phyloP scores from a whole-genome alignment of 1,140 invertebrate genomes.

The Vollenhovia emeryi region DNA sequence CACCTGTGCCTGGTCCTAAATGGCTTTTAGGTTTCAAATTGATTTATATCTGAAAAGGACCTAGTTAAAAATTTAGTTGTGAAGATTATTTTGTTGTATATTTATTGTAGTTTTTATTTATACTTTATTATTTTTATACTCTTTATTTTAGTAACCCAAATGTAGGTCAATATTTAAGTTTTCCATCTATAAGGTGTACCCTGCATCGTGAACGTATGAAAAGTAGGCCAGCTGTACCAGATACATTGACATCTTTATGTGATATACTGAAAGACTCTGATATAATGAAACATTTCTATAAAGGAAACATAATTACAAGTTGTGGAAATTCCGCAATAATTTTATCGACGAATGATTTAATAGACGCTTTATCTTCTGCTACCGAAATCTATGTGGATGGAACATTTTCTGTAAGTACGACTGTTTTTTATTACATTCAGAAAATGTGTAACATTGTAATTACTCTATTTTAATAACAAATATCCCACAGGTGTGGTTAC shows the following conservation, averaged over 20 bases:
- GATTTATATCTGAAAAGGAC: too few species aligned
- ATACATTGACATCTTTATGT: slow-evolving; percentile 14
- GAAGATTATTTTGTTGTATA: background rate
- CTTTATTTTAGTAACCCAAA: background rate
- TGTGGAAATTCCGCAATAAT: slow-evolving; percentile 5
- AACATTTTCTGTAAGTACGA: slow-evolving; percentile 20
- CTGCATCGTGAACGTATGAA: slow-evolving; percentile 10
- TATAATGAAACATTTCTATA: background rate
- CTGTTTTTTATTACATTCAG: too few species aligned
- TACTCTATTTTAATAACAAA: too few species aligned
- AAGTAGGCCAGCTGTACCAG: background rate
- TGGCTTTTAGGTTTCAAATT: too few species aligned
- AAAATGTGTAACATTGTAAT: too few species aligned
- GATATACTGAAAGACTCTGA: background rate
- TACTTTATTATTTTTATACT: background rate
- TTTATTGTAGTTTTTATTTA: too few species aligned
- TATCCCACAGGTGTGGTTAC: too few species aligned
- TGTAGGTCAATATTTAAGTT: slow-evolving; percentile 12
- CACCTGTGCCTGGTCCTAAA: too few species aligned
- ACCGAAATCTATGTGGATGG: slow-evolving; percentile 18
- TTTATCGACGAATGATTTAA: background rate
- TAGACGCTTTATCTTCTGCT: background rate
- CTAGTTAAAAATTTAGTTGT: too few species aligned
- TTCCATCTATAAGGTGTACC: background rate
- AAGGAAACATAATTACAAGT: background rate